A percentile compares a stretch with the other conserved stretches of the same genome.
These are phyloP conservation scores for Agrilus biguttatus DNA, from an alignment of 2,888 invertebrate species.

Conservation along the genomic window DNA sequence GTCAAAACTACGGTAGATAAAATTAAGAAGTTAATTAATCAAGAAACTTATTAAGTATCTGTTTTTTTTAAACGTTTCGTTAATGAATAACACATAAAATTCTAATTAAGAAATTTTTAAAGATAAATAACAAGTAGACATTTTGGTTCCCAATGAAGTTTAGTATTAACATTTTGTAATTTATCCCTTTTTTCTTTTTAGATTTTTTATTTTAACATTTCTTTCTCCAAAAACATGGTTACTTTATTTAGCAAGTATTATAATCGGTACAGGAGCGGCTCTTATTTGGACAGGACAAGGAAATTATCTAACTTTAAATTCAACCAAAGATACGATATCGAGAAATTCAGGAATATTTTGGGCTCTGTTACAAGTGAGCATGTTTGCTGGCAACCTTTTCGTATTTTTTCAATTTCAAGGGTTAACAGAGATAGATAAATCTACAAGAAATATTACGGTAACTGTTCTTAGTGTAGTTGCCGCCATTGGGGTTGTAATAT, in stretches of 20 bases:
- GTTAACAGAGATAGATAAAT: constrained; percentile 52
- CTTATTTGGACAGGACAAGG: constrained; percentile 96
- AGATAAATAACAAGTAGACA: too few species aligned
- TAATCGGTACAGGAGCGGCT: constrained; percentile 86
- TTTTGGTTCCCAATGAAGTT: too few species aligned
- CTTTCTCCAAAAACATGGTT: constrained; percentile 70
- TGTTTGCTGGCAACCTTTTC: constrained; percentile 91
- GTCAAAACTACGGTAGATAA: too few species aligned
- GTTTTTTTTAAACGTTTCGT: too few species aligned
- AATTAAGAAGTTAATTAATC: too few species aligned
- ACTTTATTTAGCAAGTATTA: constrained; percentile 69
- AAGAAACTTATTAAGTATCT: too few species aligned
- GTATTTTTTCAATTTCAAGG: constrained; percentile 85
- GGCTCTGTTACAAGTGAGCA: constrained; percentile 87
- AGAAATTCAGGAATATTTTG: constrained; percentile 94
- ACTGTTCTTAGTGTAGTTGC: constrained; percentile 62
- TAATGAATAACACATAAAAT: too few species aligned
- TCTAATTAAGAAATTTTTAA: too few species aligned
- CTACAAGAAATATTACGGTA: constrained; percentile 66
- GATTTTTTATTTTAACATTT: constrained; percentile 81
- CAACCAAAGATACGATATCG: constrained; percentile 72
- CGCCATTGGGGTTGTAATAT: constrained; percentile 53
- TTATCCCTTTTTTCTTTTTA: constrained; percentile 31
- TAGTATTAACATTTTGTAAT: background rate
- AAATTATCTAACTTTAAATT: constrained; percentile 79